These are phyloP conservation scores for Apogon talboti DNA, from an alignment of 2,797 vertebrate species.

Conservation along the genomic window DNA sequence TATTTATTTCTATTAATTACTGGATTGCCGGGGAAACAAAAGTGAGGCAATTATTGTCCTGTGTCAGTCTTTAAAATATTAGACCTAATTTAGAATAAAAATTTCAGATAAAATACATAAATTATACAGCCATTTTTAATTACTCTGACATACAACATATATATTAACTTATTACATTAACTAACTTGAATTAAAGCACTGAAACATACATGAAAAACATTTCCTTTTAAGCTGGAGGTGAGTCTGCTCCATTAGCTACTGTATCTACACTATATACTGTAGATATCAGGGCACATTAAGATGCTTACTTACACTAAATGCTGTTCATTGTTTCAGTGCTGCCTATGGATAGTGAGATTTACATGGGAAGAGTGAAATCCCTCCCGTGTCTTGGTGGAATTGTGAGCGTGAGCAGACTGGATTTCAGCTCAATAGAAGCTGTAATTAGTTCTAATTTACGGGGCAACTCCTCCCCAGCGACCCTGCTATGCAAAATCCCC, in stretches of 20 bases:
- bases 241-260: not conserved
- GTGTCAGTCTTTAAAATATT: not conserved
- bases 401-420: conserved; percentile 66
- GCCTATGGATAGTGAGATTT: conserved; percentile 60
- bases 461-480: conserved; percentile 78
- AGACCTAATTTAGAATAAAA: not conserved
- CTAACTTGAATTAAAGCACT: conserved; percentile 9
- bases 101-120: conserved; percentile 5
- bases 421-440: conserved; percentile 79
- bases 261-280: conserved; percentile 7
- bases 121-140: not conserved
- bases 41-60: conserved; percentile 6
- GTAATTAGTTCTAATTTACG: conserved; percentile 88
- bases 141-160: not conserved
- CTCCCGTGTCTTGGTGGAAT: conserved; percentile 67
- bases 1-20: conserved; percentile 44
- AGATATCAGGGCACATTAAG: conserved; percentile 18
- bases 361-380: conserved; percentile 70
- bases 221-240: not conserved
- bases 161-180: not conserved
- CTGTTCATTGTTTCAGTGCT: conserved; percentile 34
- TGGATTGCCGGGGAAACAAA: conserved; percentile 11
- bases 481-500: conserved; percentile 80
- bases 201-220: not conserved
- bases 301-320: conserved; percentile 51